phyloP scores from a whole-genome alignment of 2,113 vertebrate species.

The Aegypius monachus region DNA sequence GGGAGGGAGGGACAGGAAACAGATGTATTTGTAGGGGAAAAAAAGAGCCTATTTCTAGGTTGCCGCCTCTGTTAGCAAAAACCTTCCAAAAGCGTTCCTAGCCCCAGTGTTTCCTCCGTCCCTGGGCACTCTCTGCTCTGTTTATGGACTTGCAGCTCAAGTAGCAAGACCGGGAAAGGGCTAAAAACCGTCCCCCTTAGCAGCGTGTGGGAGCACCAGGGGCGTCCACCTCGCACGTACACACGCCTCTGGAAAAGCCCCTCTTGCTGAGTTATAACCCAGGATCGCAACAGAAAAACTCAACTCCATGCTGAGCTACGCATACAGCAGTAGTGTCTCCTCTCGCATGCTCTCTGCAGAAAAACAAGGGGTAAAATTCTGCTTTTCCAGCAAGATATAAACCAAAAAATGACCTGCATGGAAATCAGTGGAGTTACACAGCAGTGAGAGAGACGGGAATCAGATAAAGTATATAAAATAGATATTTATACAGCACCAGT shows the following conservation, averaged over 20 bases:
- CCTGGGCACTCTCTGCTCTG: background rate
- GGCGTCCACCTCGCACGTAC: rapidly evolving
- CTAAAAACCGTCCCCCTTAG: background rate
- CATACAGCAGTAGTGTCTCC: rapidly evolving
- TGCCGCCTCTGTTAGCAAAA: background rate
- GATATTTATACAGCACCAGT: constrained; percentile 16
- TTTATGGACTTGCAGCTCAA: background rate
- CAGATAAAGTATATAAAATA: constrained; percentile 52
- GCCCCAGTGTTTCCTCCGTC: rapidly evolving
- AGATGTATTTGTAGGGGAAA: rapidly evolving
- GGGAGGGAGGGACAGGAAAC: background rate
- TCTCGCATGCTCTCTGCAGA: background rate
- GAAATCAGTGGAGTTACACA: background rate
- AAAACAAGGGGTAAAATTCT: background rate
- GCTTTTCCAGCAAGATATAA: background rate
- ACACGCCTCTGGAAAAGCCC: background rate
- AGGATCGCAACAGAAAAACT: background rate
- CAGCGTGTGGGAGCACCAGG: rapidly evolving
- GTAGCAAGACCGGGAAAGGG: background rate
- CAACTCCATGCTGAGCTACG: background rate
- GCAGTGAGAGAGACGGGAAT: background rate
- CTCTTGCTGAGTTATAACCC: background rate
- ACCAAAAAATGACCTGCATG: background rate
- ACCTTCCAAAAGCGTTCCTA: background rate
- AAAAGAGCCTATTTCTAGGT: rapidly evolving